Base-by-base conservation (phyloP, 2,113 vertebrate species). In the Erythrocercus mccallii region DNA sequence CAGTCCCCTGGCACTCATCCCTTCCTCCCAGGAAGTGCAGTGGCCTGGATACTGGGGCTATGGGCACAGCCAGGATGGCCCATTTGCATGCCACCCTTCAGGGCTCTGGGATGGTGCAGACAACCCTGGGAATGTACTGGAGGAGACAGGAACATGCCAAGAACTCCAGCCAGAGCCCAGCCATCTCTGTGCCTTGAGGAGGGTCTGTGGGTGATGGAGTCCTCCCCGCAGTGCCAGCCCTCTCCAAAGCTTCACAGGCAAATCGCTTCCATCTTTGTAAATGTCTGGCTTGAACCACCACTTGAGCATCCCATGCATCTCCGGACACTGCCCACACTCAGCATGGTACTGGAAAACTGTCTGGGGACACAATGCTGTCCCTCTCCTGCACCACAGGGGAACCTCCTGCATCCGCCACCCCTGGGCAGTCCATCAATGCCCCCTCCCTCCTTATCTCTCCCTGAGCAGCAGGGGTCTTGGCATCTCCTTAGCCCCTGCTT, bases 391-490 rank as follows among this genome's bases (percentile, higher is more conserved):
- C 94, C 4, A 3, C 91, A 68, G 91, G 90, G 47, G 56, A 79
- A 65, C 25, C 47, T 74, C 54, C 88, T 85, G 79, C 85, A 89
- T 93, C 92, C 38, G 3, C 78, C 73, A 16, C 70, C 81, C 90
- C 78, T 79, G 91, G 50, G 42, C 54, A 85, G 47, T 45, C 57
- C 3, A 12, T 37, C 58, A 91, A 66, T 87, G 48, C 85, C 74
- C 84, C 74, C 85, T 93, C 85, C 81, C 73, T 93, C 42, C 57
- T 86, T 86, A 71, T 81, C 70, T 90, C 66, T 40, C 69, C 65
- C 69, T 35, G 25, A 93, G 70, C 90, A 81, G 73, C 9, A 2
- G 95, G 92, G 61, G 61, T 54, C 90, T 74, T 92, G 92, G 95
- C 81, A 71, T 92, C 65, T 66, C 74, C 85, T 65, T 44, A 78